A percentile compares a stretch with the other conserved stretches of the same genome.
These are phyloP conservation scores for Lasioglossum villosulum DNA, from an alignment of 2,888 invertebrate genomes.

Conservation along the genomic window DNA sequence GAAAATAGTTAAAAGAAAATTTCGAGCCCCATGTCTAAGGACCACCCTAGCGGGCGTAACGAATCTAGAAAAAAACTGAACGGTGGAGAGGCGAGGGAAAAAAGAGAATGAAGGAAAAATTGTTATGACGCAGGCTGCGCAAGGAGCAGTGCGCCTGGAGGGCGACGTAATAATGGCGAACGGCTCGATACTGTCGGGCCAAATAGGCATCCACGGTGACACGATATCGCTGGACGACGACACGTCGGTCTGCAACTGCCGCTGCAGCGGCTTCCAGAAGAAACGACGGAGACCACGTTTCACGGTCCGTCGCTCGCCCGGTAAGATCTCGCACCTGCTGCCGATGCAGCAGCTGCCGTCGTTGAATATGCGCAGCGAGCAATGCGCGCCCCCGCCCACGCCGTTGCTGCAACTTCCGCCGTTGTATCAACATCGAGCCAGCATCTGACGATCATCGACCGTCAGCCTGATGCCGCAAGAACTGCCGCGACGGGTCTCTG, in stretches of 20 bases:
- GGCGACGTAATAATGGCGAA: slow-evolving; percentile 99
- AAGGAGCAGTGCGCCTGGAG: slow-evolving; percentile 97
- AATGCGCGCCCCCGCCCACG: slow-evolving; percentile 79
- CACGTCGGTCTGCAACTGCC: slow-evolving; percentile 85
- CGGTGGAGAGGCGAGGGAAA: background rate
- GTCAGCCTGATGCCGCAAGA: slow-evolving; percentile 41
- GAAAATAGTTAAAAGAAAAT: background rate
- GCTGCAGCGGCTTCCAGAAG: slow-evolving; percentile 84
- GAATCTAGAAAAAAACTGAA: background rate
- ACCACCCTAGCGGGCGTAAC: slow-evolving; percentile 6
- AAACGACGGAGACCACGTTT: slow-evolving; percentile 84
- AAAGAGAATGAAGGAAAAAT: slow-evolving; percentile 23
- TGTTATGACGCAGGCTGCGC: slow-evolving; percentile 90
- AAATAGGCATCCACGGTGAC: slow-evolving; percentile 84
- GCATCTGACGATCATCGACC: slow-evolving; percentile 79
- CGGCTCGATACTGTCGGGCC: slow-evolving; percentile 93
- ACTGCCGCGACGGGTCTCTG: slow-evolving; percentile 75
- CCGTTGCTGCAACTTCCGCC: slow-evolving; percentile 81
- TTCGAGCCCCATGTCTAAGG: background rate
- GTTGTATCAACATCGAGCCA: slow-evolving; percentile 83
- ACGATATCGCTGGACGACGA: slow-evolving; percentile 83
- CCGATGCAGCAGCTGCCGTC: slow-evolving; percentile 84
- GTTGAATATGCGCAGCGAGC: slow-evolving; percentile 73
- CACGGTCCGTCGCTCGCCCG: slow-evolving; percentile 86
- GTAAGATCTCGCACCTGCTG: slow-evolving; percentile 86